Evolutionary conservation across 1,140 invertebrate genomes (phyloP), one percentile per base, ranked within the genome.

Genomic region (Drosophila tropicalis): DNA sequence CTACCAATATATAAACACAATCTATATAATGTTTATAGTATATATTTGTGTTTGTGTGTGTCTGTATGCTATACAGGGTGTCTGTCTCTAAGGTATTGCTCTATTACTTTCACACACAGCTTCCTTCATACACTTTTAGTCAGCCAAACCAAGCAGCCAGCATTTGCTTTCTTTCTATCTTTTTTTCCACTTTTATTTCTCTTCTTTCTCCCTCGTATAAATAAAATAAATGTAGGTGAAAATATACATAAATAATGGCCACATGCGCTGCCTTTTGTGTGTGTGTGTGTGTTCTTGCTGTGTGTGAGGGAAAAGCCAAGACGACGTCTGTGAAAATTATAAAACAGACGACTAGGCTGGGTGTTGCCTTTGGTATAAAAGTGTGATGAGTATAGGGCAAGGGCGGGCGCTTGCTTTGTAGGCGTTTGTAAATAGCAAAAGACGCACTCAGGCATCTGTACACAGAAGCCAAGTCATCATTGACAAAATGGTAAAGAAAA

Each of bases 141-240:
- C 12, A 12, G 12, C 10, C 12, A 9, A 36, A 3, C 34, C 34
- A 36, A 12, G 9, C 34, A 19, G 19, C 17, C 44, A 51, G 3
- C 57, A 60, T 6, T 60, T 40, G 12, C 32, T 12, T 39, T 22
- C 57, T 39, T 36, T 60, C 15, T 39, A 12, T 39, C 10, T 34
- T 32, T 62, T 12, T 13, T 47, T 34, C 13, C 51, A 44, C 32
- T 36, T 51, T 13, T 51, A 29, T 51, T 40, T 25, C 40, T 51
- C 62, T 40, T 19, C 19, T n/a, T 34, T 19, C 56, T 55, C 13
- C 58, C 57, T 66, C 55, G 34, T 64, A 86, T 81, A 87, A 83
- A 82, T 75, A 82, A 72, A 79, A 83, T 68, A 82, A 87, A 85
- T 85, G 71, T 87, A 87, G 82, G 82, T 85, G 83, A 85, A 83